Evolutionary conservation across 2,888 invertebrate genomes (phyloP).

Genomic region (Tetragonisca angustula): DNA sequence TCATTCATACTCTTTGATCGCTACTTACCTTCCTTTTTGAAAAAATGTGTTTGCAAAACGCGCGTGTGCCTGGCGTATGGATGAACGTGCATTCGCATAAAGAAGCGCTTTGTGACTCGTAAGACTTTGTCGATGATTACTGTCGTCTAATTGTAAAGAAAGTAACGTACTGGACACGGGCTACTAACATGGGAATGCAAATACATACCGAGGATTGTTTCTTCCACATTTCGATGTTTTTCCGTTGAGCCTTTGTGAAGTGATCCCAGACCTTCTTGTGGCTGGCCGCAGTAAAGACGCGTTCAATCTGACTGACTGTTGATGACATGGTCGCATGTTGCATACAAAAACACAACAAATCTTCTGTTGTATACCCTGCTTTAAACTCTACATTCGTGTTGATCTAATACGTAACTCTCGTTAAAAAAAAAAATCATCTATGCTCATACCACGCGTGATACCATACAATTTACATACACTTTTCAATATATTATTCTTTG

Average conservation of each 20-base stretch:
- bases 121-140: constrained; percentile 59
- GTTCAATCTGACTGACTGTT: constrained; percentile 99
- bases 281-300: constrained; percentile 97
- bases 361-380: constrained; percentile 81
- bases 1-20: constrained; percentile 22
- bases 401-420: constrained; percentile 61
- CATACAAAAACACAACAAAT: constrained; percentile 85
- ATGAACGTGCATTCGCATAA: constrained; percentile 67
- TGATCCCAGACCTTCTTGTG: constrained; percentile 99
- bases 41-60: constrained; percentile 69
- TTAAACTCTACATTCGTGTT: constrained; percentile 71
- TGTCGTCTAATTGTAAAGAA: constrained; percentile 54
- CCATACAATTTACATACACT: constrained; percentile 57
- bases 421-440: constrained; percentile 20
- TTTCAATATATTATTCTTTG: constrained; percentile 33
- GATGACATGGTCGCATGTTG: constrained; percentile 83
- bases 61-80: constrained; percentile 60
- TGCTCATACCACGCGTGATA: background rate
- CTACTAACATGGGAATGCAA: constrained; percentile 67
- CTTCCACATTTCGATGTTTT: constrained; percentile 99
- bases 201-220: constrained; percentile 96
- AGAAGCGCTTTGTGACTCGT: constrained; percentile 59
- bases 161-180: constrained; percentile 53
- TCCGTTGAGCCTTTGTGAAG: constrained; percentile 99
- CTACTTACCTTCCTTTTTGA: constrained; percentile 67